These are phyloP conservation scores for Atta texana DNA, from an alignment of 1,140 invertebrate species.

Conservation along the genomic window DNA sequence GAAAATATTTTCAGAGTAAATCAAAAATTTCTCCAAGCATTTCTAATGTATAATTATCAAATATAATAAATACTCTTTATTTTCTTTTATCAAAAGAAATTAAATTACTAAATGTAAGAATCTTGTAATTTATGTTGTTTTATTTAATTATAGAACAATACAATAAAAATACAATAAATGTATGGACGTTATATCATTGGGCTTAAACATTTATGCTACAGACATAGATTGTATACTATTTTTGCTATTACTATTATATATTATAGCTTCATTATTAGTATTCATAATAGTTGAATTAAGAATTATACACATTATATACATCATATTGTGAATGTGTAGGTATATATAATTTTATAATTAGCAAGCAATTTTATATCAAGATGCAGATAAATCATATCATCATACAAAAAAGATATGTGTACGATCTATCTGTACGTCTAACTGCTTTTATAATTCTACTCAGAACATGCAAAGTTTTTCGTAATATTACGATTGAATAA, in stretches of 20 bases:
- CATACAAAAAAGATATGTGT: slow-evolving; percentile 26
- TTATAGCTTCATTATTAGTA: neutral
- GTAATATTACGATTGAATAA: slow-evolving; percentile 1
- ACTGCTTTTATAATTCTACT: slow-evolving; percentile 39
- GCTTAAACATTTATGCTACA: neutral
- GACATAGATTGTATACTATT: neutral
- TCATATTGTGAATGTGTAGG: slow-evolving; percentile 7
- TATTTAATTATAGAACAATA: neutral
- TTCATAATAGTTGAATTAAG: neutral
- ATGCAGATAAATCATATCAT: slow-evolving; percentile 54
- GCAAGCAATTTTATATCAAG: slow-evolving; percentile 59
- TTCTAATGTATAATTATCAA: neutral
- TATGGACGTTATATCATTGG: neutral
- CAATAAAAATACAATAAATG: neutral
- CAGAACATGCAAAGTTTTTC: slow-evolving; percentile 48
- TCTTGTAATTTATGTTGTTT: neutral
- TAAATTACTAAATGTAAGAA: neutral
- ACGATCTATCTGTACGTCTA: slow-evolving; percentile 35
- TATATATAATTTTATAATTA: slow-evolving; percentile 28
- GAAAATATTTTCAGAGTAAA: neutral
- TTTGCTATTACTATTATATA: neutral
- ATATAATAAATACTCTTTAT: neutral
- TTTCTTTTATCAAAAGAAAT: slow-evolving; percentile 2
- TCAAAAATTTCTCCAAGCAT: neutral
- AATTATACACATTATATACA: slow-evolving; percentile 19